These are phyloP conservation scores for Indicator maculatus DNA, from an alignment of 2,113 vertebrate genomes.

Conservation along the genomic window DNA sequence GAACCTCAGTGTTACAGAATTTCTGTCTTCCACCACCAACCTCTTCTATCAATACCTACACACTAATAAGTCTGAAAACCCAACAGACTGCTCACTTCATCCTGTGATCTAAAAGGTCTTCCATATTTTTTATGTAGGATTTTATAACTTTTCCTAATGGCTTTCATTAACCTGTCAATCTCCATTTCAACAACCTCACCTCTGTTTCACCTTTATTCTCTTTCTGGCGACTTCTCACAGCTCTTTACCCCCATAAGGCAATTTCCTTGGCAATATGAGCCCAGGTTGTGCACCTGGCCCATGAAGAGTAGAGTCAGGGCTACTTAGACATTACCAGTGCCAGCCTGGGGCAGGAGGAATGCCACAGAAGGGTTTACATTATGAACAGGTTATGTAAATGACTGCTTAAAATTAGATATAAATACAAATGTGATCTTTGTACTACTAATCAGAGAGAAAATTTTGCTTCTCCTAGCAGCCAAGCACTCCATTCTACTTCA, in stretches of 20 bases:
- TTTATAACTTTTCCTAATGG: not conserved
- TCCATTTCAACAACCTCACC: not conserved
- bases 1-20: not conserved
- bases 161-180: not conserved
- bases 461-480: not conserved
- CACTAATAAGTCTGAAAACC: not conserved
- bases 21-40: not conserved
- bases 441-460: not conserved
- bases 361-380: not conserved
- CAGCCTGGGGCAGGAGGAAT: not conserved
- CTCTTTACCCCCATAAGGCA: not conserved
- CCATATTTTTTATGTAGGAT: not conserved
- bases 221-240: not conserved
- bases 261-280: not conserved
- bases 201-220: not conserved
- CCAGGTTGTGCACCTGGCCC: not conserved
- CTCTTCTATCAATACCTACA: not conserved
- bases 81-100: not conserved
- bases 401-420: not conserved
- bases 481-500: not conserved
- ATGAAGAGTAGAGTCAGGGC: not conserved
- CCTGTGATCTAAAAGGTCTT: not conserved
- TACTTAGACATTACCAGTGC: not conserved
- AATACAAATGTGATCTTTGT: not conserved
- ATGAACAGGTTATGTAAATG: not conserved